Base-by-base conservation (phyloP, 2,888 invertebrate species). In the Scaptomyza polygonia region DNA sequence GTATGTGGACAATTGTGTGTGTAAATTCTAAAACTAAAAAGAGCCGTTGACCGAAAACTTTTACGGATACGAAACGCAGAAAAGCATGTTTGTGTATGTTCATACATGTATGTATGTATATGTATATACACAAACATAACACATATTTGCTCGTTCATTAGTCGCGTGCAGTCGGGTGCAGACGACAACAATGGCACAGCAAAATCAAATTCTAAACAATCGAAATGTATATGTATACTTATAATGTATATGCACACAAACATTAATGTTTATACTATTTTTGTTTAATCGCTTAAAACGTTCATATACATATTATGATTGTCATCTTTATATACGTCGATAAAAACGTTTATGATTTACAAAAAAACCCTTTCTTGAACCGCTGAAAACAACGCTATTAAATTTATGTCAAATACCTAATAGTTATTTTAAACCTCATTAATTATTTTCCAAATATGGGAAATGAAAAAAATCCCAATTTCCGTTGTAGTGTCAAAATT, bases 91-190 rank as follows among this genome's bases (percentile, higher is more conserved):
- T 32, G 16, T 27, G 6, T 18, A 1, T 16, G 5, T 43, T n/a
- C 8, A 6, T 39, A 14, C 3, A 16, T 14, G 43, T 27, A 32
- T n/a, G 11, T n/a, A 29, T 12, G 9, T 25, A 4, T n/a, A 36
- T 21, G 3, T 21, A 4, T 42, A 12, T 9, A 18, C 11, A 29
- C 27, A 6, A n/a, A 42, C 3, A 21, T 34, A 7, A 7, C 36
- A 42, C n/a, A 40, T 32, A 39, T 14, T 9, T n/a, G 32, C 30
- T 52, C 16, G 61, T 14, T 54, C 34, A 54, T 30, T 25, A 71
- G 40, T 53, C 44, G 44, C 44, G 53, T 52, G 53, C 39, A n/a
- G n/a, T 36, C 21, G 9, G 11, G 5, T 54, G 42, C 61, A 61
- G 18, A 54, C 39, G 5, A 34, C n/a, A 59, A 53, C 47, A 43